These are phyloP conservation scores for Coccyzus lansbergi DNA, from an alignment of 2,797 vertebrate species.

Conservation along the genomic window DNA sequence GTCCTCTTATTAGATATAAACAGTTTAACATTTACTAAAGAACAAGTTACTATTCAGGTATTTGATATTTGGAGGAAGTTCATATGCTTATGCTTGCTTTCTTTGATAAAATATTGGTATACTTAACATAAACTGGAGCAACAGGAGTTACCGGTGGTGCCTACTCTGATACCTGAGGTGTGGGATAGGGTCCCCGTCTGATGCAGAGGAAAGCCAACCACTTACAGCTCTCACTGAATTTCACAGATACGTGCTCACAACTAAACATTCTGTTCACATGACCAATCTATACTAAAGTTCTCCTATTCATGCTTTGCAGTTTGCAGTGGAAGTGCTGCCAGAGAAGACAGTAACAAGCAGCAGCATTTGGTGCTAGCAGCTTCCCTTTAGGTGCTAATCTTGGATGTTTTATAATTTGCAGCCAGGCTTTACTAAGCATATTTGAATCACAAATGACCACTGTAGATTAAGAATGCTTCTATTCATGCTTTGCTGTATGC, in stretches of 20 bases:
- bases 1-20: neutral
- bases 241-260: neutral
- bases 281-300: too few species aligned
- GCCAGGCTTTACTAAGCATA: too few species aligned
- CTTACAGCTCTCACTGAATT: neutral
- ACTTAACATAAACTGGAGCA: neutral
- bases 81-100: neutral
- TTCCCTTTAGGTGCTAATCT: too few species aligned
- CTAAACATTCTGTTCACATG: fast-evolving
- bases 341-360: too few species aligned
- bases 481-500: too few species aligned
- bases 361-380: too few species aligned
- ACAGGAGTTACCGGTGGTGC: too few species aligned
- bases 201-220: neutral
- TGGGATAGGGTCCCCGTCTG: fast-evolving
- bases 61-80: neutral
- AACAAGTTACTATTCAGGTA: neutral
- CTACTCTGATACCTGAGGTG: neutral
- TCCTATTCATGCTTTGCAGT: too few species aligned
- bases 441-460: too few species aligned
- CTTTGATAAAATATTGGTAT: neutral
- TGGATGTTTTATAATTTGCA: too few species aligned
- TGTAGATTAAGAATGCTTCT: too few species aligned
- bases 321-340: too few species aligned
- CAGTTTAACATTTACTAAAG: neutral